These are phyloP conservation scores for Eilema caniola DNA, from an alignment of 2,888 invertebrate species.

Conservation along the genomic window DNA sequence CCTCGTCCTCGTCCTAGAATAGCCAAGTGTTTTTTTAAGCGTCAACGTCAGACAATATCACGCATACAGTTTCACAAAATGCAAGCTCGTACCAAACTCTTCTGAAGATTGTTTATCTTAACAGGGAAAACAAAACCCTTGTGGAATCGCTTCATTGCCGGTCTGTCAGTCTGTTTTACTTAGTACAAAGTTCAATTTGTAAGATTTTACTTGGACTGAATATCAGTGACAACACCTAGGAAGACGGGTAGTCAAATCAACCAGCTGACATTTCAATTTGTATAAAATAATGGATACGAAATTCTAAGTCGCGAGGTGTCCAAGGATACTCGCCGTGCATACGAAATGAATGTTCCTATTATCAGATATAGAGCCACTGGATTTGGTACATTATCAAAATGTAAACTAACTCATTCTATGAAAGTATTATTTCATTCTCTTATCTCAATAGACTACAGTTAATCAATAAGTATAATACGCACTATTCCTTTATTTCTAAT, in stretches of 20 bases:
- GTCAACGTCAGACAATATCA: too few species aligned
- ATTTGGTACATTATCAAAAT: slow-evolving; percentile 20
- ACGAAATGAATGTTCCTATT: slow-evolving; percentile 48
- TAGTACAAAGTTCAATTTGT: not conserved
- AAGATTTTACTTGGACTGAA: slow-evolving; percentile 13
- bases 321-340: slow-evolving; percentile 55
- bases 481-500: too few species aligned
- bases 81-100: too few species aligned
- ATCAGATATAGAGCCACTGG: slow-evolving; percentile 33
- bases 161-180: too few species aligned
- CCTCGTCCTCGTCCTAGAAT: too few species aligned
- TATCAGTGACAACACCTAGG: slow-evolving; percentile 30
- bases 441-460: too few species aligned
- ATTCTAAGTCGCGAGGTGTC: slow-evolving; percentile 61
- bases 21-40: too few species aligned
- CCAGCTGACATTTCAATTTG: slow-evolving; percentile 73
- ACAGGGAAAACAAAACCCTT: not conserved
- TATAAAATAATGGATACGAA: slow-evolving; percentile 68
- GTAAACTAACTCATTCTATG: not conserved
- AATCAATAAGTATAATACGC: too few species aligned
- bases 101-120: not conserved
- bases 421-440: too few species aligned
- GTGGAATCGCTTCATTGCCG: too few species aligned
- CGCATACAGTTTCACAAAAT: not conserved
- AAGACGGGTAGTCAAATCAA: slow-evolving; percentile 59